Conservation (phyloP, 1,140 invertebrate species). For the Ostrea edulis region DNA sequence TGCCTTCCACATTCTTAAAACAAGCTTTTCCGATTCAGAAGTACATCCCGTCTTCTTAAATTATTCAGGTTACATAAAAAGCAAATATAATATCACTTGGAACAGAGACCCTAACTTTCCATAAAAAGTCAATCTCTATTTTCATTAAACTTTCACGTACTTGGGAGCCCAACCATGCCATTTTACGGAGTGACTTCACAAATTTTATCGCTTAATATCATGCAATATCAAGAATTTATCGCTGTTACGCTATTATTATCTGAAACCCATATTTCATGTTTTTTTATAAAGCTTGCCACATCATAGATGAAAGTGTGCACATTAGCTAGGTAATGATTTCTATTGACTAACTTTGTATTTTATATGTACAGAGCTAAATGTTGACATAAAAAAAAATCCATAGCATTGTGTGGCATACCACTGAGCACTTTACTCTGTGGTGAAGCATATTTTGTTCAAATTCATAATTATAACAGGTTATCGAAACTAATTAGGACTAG, state of each 20-base stretch:
- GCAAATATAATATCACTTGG: neutral
- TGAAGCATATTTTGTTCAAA: neutral
- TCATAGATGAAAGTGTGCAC: slow-evolving; percentile 29
- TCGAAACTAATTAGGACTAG: too few relatives aligned
- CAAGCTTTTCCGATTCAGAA: neutral
- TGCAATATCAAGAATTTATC: slow-evolving; percentile 39
- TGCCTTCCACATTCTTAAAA: neutral
- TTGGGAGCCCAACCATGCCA: slow-evolving; percentile 26
- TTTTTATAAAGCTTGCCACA: slow-evolving; percentile 24
- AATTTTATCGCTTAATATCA: slow-evolving; percentile 39
- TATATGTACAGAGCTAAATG: neutral
- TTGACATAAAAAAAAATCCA: neutral
- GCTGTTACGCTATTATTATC: slow-evolving; percentile 37
- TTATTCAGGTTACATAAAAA: slow-evolving; percentile 29
- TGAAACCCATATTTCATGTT: slow-evolving; percentile 29
- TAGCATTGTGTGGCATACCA: neutral
- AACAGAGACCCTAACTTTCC: slow-evolving; percentile 5
- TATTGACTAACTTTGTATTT: neutral
- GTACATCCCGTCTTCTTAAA: neutral
- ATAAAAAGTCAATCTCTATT: slow-evolving; percentile 35
- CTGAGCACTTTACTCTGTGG: neutral
- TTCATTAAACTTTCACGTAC: slow-evolving; percentile 39
- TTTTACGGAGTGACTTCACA: slow-evolving; percentile 37
- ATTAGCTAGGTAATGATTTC: slow-evolving; percentile 5
- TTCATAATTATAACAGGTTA: too few relatives aligned